Evolutionary conservation across 2,888 invertebrate species (phyloP).

Genomic region (Chironomus tentans): DNA sequence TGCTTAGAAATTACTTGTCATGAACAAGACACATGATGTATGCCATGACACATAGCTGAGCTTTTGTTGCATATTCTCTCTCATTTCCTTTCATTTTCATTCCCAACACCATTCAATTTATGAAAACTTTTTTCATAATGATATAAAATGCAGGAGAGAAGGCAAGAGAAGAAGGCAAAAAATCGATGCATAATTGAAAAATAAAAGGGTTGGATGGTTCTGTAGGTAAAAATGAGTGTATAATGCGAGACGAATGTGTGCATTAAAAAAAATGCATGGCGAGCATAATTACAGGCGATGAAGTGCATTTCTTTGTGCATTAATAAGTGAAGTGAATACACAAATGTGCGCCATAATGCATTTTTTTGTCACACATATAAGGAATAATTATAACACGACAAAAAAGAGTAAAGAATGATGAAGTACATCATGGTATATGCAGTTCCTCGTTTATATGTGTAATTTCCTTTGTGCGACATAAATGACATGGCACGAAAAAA

Average conservation of each 20-base stretch:
- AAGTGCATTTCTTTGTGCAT: constrained; percentile 10
- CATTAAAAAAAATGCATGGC: constrained; percentile 18
- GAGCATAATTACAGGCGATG: constrained; percentile 22
- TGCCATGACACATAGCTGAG: neutral
- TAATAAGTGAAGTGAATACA: neutral
- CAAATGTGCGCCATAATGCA: constrained; percentile 22
- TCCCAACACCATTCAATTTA: too few relatives aligned
- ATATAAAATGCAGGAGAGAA: neutral
- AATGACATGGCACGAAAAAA: neutral
- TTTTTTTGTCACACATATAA: constrained; percentile 21
- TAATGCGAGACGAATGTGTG: neutral
- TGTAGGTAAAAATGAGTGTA: neutral
- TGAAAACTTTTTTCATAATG: too few relatives aligned
- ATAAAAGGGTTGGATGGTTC: too few relatives aligned
- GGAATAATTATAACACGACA: constrained; percentile 15
- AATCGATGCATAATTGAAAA: constrained; percentile 8
- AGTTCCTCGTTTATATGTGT: neutral
- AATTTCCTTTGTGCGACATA: neutral
- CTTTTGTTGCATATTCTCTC: neutral
- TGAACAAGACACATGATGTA: neutral
- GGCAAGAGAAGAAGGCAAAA: neutral
- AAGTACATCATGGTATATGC: neutral
- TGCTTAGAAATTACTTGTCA: neutral
- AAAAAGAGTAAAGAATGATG: neutral
- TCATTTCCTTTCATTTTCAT: neutral